phyloP scores from a whole-genome alignment of 2,888 invertebrate species.

The Glaucopsyche alexis region DNA sequence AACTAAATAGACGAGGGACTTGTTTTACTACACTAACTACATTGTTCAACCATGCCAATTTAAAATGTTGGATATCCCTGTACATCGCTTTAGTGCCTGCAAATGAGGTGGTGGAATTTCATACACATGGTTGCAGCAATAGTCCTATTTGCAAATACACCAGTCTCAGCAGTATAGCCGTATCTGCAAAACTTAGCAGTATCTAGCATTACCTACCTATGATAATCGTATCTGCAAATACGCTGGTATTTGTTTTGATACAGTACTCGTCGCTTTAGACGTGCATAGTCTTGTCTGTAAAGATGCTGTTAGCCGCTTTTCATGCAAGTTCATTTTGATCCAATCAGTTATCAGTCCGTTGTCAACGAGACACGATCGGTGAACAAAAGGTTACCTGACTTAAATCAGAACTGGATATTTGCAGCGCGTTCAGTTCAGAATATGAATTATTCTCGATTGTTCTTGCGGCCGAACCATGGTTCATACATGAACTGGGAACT shows the following conservation, averaged over 20 bases:
- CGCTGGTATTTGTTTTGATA: neutral
- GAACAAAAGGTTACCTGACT: constrained; percentile 60
- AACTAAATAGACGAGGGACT: constrained; percentile 60
- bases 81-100: neutral
- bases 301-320: neutral
- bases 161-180: neutral
- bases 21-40: constrained; percentile 45
- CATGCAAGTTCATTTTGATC: constrained; percentile 65
- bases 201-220: neutral
- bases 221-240: neutral
- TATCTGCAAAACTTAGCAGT: neutral
- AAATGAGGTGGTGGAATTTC: neutral
- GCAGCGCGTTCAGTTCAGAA: constrained; percentile 76
- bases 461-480: constrained; percentile 75
- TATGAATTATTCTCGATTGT: constrained; percentile 80
- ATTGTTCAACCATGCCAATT: constrained; percentile 36
- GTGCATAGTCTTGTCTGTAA: neutral
- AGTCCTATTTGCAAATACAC: neutral
- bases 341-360: constrained; percentile 76
- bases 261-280: neutral
- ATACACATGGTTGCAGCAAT: neutral
- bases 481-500: constrained; percentile 79
- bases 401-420: constrained; percentile 73
- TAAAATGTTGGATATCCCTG: constrained; percentile 23
- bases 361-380: constrained; percentile 58